Percentiles rank a stretch among this genome's conserved stretches.
Evolutionary conservation across 2,888 invertebrate species (phyloP).

Genomic region (Drosophila subsilvestris): DNA sequence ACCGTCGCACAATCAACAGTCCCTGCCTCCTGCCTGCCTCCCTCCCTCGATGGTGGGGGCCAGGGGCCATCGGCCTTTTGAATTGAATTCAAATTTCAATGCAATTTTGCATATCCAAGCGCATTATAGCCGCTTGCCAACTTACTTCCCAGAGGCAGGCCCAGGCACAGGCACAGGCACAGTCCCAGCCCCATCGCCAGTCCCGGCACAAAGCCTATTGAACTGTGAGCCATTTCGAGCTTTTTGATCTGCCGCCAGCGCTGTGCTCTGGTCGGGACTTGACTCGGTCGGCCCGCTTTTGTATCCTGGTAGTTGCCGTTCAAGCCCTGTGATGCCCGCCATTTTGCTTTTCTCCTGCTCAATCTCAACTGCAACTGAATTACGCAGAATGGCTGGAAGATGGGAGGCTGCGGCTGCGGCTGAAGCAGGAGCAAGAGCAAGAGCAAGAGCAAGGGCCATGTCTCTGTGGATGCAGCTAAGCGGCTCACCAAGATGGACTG

Average conservation of each 20-base stretch:
- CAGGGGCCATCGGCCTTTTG: conserved; percentile 66
- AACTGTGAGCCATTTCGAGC: conserved; percentile 67
- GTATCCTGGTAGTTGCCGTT: conserved; percentile 39
- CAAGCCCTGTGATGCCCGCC: conserved; percentile 62
- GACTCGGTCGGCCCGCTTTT: conserved; percentile 51
- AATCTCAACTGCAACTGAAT: conserved; percentile 65
- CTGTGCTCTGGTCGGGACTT: conserved; percentile 54
- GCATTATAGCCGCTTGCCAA: conserved; percentile 80
- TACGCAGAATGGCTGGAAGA: conserved; percentile 64
- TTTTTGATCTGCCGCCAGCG: conserved; percentile 69
- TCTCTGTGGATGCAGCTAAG: conserved; percentile 47
- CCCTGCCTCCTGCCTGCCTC: conserved; percentile 2
- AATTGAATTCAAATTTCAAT: conserved; percentile 83
- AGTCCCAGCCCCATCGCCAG: conserved; percentile 4
- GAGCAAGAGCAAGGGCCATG: background rate
- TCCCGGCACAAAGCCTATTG: conserved; percentile 72
- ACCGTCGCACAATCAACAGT: conserved; percentile 70
- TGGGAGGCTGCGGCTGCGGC: conserved; percentile 2
- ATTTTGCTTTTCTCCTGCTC: conserved; percentile 59
- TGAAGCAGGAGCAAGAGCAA: conserved; percentile 14
- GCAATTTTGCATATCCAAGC: conserved; percentile 83
- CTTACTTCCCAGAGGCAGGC: conserved; percentile 64
- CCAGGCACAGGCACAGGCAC: conserved; percentile 8
- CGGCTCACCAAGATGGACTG: conserved; percentile 56
- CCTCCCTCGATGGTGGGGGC: conserved; percentile 14